Conservation (phyloP, 2,888 invertebrate species). For the Lottia scabra region DNA sequence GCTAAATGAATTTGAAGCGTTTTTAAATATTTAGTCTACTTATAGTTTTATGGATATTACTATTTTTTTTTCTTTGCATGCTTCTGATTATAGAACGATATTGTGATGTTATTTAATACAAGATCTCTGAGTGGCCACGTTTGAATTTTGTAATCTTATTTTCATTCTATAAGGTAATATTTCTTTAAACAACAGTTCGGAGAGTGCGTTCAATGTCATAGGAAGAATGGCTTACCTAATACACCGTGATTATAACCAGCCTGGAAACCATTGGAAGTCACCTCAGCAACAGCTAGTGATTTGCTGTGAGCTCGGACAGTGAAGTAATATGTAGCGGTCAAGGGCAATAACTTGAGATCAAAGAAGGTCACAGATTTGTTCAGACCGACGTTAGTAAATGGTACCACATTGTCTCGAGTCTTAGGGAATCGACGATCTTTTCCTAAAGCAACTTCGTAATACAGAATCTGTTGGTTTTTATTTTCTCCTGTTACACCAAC, state of each 20-base stretch:
- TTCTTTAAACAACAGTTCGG: too few relatives aligned
- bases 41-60: too few relatives aligned
- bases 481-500: constrained; percentile 25
- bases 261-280: constrained; percentile 47
- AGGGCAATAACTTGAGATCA: constrained; percentile 35
- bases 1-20: too few relatives aligned
- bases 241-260: constrained; percentile 43
- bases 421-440: constrained; percentile 46
- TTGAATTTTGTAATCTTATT: too few relatives aligned
- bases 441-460: constrained; percentile 49
- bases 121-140: too few relatives aligned
- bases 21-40: too few relatives aligned
- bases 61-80: too few relatives aligned
- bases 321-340: constrained; percentile 42
- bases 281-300: constrained; percentile 34
- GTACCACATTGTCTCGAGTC: constrained; percentile 44
- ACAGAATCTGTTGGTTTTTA: constrained; percentile 36
- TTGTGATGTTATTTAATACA: too few relatives aligned
- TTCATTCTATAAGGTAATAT: too few relatives aligned
- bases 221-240: constrained; percentile 21
- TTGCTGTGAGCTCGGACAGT: constrained; percentile 47
- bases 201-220: too few relatives aligned
- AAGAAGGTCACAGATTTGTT: constrained; percentile 44
- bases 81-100: too few relatives aligned
- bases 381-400: constrained; percentile 43